phyloP scores from a whole-genome alignment of 2,888 invertebrate genomes.

The Drosophila kanekoi region DNA sequence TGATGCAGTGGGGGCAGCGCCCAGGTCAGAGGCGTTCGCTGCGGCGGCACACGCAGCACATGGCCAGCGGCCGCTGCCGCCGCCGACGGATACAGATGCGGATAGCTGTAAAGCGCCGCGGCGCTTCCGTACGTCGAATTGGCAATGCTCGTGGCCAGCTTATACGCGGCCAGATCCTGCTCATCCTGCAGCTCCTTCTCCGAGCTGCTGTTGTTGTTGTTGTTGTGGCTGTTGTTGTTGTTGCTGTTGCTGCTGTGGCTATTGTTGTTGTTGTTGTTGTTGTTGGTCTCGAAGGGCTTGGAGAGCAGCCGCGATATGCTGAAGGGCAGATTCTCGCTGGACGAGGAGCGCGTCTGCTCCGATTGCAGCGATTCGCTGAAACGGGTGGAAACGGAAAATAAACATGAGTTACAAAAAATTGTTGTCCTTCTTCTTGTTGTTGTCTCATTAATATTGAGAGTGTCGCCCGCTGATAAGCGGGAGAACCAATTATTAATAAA shows the following conservation, averaged over 20 bases:
- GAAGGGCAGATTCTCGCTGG: conserved; percentile 88
- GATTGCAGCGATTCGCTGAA: conserved; percentile 85
- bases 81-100: conserved; percentile 85
- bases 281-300: conserved; percentile 89
- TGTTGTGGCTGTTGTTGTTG: conserved; percentile 43
- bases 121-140: conserved; percentile 84
- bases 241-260: conserved; percentile 45
- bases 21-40: conserved; percentile 86
- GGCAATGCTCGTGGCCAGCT: conserved; percentile 84
- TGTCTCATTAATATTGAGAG: conserved; percentile 67
- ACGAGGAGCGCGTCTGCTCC: conserved; percentile 86
- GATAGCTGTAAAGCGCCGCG: conserved; percentile 84
- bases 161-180: conserved; percentile 84
- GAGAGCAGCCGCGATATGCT: conserved; percentile 93
- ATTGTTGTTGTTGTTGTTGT: conserved; percentile 58
- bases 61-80: conserved; percentile 86
- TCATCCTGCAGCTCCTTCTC: conserved; percentile 84
- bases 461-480: conserved; percentile 65
- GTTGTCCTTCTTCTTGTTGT: conserved; percentile 21
- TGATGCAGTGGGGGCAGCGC: conserved; percentile 85
- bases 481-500: conserved; percentile 63
- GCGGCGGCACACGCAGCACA: conserved; percentile 93
- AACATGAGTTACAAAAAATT: conserved; percentile 5
- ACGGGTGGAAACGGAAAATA: neutral
- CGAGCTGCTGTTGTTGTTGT: conserved; percentile 38